Conservation (phyloP, 2,797 vertebrate species). For the Channa striata region DNA sequence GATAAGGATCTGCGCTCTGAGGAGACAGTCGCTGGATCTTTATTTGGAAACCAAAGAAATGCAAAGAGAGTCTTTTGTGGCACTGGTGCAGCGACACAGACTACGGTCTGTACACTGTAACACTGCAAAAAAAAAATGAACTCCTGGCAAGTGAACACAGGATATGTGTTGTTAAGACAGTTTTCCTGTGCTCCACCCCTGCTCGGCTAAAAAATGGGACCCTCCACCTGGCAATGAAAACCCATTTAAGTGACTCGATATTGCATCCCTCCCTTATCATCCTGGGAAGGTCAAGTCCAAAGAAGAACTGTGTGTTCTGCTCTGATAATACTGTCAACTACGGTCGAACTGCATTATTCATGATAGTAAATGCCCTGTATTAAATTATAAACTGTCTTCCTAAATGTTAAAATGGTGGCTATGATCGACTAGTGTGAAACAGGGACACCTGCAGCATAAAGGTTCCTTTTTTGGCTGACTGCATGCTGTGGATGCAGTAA, state of each 20-base stretch:
- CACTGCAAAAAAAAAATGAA: background rate
- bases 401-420: too few species aligned
- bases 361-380: too few species aligned
- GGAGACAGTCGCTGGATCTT: slow-evolving; percentile 30
- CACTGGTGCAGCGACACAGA: background rate
- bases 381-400: too few species aligned
- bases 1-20: slow-evolving; percentile 44
- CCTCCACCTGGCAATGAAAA: background rate
- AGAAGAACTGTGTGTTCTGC: background rate
- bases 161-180: background rate
- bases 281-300: background rate
- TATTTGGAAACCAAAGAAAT: slow-evolving; percentile 1
- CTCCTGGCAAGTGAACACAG: background rate
- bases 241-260: slow-evolving; percentile 3
- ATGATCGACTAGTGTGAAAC: too few species aligned
- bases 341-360: too few species aligned
- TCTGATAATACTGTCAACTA: background rate
- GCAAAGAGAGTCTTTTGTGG: background rate
- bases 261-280: background rate
- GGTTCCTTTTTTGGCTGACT: too few species aligned
- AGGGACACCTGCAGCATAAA: too few species aligned
- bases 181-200: slow-evolving; percentile 3
- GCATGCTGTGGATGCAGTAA: too few species aligned
- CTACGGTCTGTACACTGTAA: background rate
- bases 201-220: background rate